These are phyloP conservation scores for Myathropa florea DNA, from an alignment of 2,888 invertebrate genomes.

Conservation along the genomic window DNA sequence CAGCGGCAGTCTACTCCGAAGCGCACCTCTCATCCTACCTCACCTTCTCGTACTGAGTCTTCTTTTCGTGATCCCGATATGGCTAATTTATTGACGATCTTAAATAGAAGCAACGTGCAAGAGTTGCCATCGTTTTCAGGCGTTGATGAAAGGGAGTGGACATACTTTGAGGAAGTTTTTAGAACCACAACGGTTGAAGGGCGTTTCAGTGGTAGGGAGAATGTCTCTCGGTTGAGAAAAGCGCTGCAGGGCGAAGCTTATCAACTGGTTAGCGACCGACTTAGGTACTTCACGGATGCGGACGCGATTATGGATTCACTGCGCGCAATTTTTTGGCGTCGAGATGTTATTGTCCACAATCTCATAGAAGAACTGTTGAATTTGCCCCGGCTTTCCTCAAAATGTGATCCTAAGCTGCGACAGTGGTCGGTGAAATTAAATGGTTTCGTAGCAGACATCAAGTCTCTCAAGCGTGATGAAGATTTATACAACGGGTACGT, in stretches of 20 bases:
- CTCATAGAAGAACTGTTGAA: not conserved
- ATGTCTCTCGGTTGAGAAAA: no score
- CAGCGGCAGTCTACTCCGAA: not conserved
- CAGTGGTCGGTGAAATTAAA: not conserved
- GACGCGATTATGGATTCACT: no score
- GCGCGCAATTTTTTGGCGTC: not conserved
- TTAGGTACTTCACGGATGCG: no score
- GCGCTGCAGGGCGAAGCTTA: no score
- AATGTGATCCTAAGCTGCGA: slow-evolving; percentile 3
- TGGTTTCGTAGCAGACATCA: slow-evolving; percentile 4
- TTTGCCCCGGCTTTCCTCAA: not conserved
- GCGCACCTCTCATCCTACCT: not conserved
- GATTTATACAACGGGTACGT: slow-evolving; percentile 12
- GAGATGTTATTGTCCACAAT: not conserved
- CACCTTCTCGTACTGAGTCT: no score
- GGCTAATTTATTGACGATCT: not conserved
- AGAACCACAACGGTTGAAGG: no score
- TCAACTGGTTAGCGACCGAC: no score
- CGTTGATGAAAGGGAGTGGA: not conserved
- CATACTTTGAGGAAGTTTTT: no score
- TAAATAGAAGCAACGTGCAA: slow-evolving; percentile 8
- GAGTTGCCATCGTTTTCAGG: slow-evolving; percentile 8
- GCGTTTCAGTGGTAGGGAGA: no score
- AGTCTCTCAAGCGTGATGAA: slow-evolving; percentile 11
- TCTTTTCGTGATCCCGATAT: not conserved